phyloP scores from a whole-genome alignment of 2,113 vertebrate species.

The Urocynchramus pylzowi region DNA sequence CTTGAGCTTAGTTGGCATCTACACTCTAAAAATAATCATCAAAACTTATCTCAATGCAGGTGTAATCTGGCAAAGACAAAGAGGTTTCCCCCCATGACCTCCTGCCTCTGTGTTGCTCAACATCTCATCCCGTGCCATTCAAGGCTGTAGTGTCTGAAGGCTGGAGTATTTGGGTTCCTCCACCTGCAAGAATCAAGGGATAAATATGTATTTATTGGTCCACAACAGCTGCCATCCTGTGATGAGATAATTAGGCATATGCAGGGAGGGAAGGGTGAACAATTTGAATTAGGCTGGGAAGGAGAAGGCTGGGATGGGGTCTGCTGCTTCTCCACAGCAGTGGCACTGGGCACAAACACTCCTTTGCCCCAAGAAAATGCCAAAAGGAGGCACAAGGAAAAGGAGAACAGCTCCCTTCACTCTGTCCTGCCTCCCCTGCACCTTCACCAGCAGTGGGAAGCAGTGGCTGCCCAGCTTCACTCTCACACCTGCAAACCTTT shows the following conservation, averaged over 20 bases:
- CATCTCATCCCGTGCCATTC: background rate
- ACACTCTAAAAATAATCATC: background rate
- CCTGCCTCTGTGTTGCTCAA: accelerated
- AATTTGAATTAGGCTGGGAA: background rate
- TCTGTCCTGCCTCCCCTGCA: accelerated
- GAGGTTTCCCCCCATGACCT: background rate
- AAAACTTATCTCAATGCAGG: background rate
- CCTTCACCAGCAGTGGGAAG: background rate
- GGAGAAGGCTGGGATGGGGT: background rate
- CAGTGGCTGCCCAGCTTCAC: background rate
- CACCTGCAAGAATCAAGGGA: background rate
- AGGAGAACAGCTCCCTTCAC: background rate
- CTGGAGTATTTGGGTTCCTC: background rate
- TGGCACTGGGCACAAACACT: background rate
- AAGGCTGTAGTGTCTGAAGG: background rate
- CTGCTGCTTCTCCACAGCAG: background rate
- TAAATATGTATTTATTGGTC: background rate
- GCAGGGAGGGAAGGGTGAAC: background rate
- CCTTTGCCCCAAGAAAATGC: background rate
- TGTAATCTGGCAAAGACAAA: background rate
- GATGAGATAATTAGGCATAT: background rate
- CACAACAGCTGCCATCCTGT: background rate
- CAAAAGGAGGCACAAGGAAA: background rate
- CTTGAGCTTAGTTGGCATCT: background rate
- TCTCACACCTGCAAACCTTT: conserved; percentile 17